Evolutionary conservation across 2,888 invertebrate species (phyloP).

Genomic region (Gari tellinella): DNA sequence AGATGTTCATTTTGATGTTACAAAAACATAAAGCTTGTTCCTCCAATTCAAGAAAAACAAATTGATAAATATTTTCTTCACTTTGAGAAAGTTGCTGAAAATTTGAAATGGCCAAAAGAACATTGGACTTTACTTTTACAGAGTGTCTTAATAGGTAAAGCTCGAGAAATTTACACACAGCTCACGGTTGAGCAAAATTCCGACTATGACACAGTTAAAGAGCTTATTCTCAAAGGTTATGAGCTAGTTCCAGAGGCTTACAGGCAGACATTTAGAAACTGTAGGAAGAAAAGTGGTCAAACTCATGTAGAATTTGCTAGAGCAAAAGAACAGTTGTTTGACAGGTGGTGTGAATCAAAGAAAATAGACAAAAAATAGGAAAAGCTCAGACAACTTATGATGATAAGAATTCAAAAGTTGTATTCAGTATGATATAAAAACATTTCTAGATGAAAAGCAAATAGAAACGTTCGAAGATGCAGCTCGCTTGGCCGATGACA

Average conservation of each 20-base stretch:
- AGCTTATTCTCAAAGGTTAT: constrained; percentile 46
- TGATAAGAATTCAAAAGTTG: constrained; percentile 36
- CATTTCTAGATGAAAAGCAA: constrained; percentile 33
- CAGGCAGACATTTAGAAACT: constrained; percentile 37
- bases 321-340: constrained; percentile 38
- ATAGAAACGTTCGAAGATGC: constrained; percentile 7
- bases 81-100: too few species aligned
- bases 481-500: constrained; percentile 34
- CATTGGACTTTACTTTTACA: too few species aligned
- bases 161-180: constrained; percentile 29
- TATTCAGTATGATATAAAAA: constrained; percentile 21
- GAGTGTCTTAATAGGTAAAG: too few species aligned
- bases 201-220: constrained; percentile 38
- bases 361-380: constrained; percentile 22
- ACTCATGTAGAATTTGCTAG: constrained; percentile 51
- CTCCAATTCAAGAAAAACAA: constrained; percentile 5
- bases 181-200: constrained; percentile 22
- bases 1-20: neutral
- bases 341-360: constrained; percentile 11
- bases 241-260: constrained; percentile 47
- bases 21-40: constrained; percentile 3
- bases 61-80: too few species aligned
- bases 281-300: constrained; percentile 27
- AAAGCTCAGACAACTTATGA: constrained; percentile 28
- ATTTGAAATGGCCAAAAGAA: too few species aligned